Evolutionary conservation across 2,797 vertebrate genomes (phyloP), one percentile per base, ranked within the genome.

Genomic region (Lepus townsendii): DNA sequence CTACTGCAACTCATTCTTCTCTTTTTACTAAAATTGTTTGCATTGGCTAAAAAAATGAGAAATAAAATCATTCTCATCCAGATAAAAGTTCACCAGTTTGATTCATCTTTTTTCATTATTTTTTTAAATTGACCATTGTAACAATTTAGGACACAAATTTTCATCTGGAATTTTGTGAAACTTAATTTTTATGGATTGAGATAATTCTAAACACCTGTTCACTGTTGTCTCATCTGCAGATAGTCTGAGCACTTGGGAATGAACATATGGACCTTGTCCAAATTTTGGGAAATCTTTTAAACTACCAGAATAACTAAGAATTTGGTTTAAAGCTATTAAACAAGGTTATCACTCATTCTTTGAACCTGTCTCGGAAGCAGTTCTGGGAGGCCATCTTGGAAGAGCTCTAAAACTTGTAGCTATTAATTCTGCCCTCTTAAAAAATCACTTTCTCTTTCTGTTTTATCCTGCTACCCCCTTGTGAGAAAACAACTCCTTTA

Each of bases 81-180:
- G 11, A 63, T 78, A 66, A 78, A 62, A 85, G 60, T 79, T 60
- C 65, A 62, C 5, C 3, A 60, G 50, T 62, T 47, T 91, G 7
- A 54, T 76, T 69, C 20, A 83, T 62, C 60, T 83, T 9, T 90
- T 71, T 16, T 50, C 5, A 66, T 20, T 6, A 26, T 76, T 24
- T 77, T 82, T 94, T 69, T 26, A 83, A 78, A 76, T 30, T 3
- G 6, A 9, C 47, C 35, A 71, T 85, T 73, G 1, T 73, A 75
- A 84, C 95, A 47, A 50, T 38, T 80, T 62, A 65, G 27, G 88
- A 88, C 85, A 63, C 19, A 4, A n/a, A 1, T 62, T 71, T 96
- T 72, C 19, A 38, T 76, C 0, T n/a, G 42, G 27, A 77, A n/a
- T 92, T 5, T 76, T 79, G 27, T 47, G 20, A 85, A 69, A 35